phyloP scores from a whole-genome alignment of 2,797 vertebrate genomes.

The Takifugu ocellatus region DNA sequence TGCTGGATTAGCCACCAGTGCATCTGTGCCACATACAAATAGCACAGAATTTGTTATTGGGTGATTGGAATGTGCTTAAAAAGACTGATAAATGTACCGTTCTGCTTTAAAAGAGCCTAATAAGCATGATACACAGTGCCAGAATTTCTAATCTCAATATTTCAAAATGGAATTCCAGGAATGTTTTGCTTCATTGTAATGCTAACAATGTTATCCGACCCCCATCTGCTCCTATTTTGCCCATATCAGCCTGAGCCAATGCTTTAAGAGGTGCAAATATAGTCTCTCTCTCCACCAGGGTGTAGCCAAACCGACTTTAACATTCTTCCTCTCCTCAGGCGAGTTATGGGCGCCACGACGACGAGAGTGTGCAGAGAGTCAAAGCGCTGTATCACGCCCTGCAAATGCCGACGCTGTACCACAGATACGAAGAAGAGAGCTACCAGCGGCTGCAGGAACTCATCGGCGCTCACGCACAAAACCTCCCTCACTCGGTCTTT shows the following conservation, averaged over 20 bases:
- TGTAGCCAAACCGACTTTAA: neutral
- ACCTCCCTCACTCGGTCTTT: constrained; percentile 83
- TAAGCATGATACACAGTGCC: too few species aligned
- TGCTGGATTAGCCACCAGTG: too few species aligned
- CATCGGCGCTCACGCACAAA: constrained; percentile 70
- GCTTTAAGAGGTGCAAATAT: too few species aligned
- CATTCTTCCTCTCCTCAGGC: constrained; percentile 65
- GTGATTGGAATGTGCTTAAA: too few species aligned
- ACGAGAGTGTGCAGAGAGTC: constrained; percentile 81
- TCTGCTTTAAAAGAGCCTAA: too few species aligned
- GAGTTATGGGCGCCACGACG: constrained; percentile 85
- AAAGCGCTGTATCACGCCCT: constrained; percentile 83
- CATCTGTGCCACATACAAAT: too few species aligned
- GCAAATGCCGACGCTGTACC: constrained; percentile 75
- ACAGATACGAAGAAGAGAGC: constrained; percentile 84
- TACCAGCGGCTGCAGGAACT: constrained; percentile 82
- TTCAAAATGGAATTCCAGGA: too few species aligned
- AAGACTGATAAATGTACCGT: too few species aligned
- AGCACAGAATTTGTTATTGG: too few species aligned
- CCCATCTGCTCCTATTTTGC: neutral
- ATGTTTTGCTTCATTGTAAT: too few species aligned
- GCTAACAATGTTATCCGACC: too few species aligned
- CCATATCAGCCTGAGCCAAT: neutral
- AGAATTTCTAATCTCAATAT: too few species aligned
- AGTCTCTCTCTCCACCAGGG: neutral